These are phyloP conservation scores for Entomobrya multifasciata DNA, from an alignment of 2,888 invertebrate genomes.

Conservation along the genomic window DNA sequence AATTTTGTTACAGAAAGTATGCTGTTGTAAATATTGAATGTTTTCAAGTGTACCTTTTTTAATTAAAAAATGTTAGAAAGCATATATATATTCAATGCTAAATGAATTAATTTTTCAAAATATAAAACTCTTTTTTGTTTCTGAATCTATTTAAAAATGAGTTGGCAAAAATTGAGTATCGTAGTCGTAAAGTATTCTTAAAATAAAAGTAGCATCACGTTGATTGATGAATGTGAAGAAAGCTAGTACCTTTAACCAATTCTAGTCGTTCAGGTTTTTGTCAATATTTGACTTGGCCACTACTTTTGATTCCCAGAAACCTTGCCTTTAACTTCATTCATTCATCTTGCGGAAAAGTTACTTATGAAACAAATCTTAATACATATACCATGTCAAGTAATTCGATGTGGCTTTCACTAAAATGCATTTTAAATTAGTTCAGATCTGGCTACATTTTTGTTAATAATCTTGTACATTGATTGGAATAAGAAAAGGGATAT, in stretches of 20 bases:
- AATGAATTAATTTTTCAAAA: conserved; percentile 8
- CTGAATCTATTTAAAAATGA: not conserved
- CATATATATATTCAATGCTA: not conserved
- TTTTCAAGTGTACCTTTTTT: not conserved
- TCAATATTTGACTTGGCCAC: not conserved
- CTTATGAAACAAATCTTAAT: not conserved
- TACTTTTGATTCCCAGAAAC: not conserved
- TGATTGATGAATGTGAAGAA: not conserved
- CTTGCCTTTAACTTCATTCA: not conserved
- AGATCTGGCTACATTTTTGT: no score
- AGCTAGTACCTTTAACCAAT: no score
- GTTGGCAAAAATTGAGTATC: conserved; percentile 26
- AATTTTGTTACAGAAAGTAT: no score
- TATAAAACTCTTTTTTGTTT: conserved; percentile 3
- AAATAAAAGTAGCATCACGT: not conserved
- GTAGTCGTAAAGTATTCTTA: not conserved
- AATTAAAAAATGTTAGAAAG: not conserved
- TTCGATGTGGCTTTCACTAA: no score
- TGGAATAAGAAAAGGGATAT: no score
- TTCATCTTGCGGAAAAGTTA: not conserved
- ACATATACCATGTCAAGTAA: no score
- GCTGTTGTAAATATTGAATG: not conserved
- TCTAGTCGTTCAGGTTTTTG: no score
- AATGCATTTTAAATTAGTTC: no score
- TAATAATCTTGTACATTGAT: no score